Percentiles rank a stretch among this genome's conserved stretches.
These are phyloP conservation scores for Gasterosteus nipponicus DNA, from an alignment of 2,113 vertebrate species.

Conservation along the genomic window DNA sequence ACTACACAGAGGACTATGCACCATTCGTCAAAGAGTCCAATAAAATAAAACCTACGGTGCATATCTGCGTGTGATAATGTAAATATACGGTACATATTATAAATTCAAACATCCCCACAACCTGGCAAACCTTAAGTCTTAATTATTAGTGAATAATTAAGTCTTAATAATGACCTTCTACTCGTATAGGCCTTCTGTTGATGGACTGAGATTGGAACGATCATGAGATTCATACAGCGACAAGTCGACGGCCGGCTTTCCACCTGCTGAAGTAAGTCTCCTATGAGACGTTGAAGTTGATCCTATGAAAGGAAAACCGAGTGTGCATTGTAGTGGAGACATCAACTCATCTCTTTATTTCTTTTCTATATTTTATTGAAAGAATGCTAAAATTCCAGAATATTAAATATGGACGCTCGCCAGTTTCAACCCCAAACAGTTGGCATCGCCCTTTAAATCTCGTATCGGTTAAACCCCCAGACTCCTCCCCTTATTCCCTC, in stretches of 20 bases:
- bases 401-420: constrained; percentile 12
- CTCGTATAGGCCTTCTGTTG: background rate
- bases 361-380: constrained; percentile 3
- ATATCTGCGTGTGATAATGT: background rate
- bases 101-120: background rate
- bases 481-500: constrained; percentile 43
- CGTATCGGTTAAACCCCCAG: constrained; percentile 41
- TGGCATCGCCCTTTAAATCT: constrained; percentile 44
- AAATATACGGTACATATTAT: background rate
- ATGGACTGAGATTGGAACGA: background rate
- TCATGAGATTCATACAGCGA: background rate
- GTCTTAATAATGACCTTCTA: background rate
- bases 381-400: constrained; percentile 23
- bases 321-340: background rate
- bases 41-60: background rate
- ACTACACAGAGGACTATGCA: background rate
- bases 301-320: background rate
- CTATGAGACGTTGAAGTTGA: accelerated
- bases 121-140: background rate
- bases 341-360: background rate
- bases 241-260: background rate
- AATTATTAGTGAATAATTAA: background rate
- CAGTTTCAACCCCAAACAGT: constrained; percentile 31
- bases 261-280: constrained; percentile 11
- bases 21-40: background rate